These are phyloP conservation scores for Scotopteryx bipunctaria DNA, from an alignment of 2,888 invertebrate species.

Conservation along the genomic window DNA sequence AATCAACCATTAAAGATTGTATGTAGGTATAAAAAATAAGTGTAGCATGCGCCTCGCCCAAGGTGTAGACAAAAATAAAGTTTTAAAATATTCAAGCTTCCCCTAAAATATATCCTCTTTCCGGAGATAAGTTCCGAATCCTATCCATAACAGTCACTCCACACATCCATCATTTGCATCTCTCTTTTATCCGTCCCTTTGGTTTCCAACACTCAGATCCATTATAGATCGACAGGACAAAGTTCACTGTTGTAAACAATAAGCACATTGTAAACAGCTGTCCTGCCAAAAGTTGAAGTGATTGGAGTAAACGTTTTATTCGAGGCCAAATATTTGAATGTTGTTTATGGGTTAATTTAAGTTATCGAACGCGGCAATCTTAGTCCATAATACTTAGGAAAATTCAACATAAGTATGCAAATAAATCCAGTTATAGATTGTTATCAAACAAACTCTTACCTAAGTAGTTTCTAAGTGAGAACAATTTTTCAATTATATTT, in stretches of 20 bases:
- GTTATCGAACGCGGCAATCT: conserved; percentile 26
- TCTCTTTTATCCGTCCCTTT: too few species aligned
- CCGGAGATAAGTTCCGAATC: too few species aligned
- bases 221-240: too few species aligned
- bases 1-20: too few species aligned
- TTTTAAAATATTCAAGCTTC: too few species aligned
- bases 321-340: conserved; percentile 34
- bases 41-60: too few species aligned
- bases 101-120: too few species aligned
- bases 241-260: conserved; percentile 3
- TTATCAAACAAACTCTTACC: conserved; percentile 11
- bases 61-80: too few species aligned
- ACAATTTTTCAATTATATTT: not conserved
- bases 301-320: conserved; percentile 25
- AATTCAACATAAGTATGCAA: conserved; percentile 27
- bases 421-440: conserved; percentile 22
- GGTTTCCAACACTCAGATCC: too few species aligned
- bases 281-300: conserved; percentile 24
- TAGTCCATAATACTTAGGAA: conserved; percentile 20
- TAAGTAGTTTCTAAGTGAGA: conserved; percentile 11
- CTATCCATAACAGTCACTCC: too few species aligned
- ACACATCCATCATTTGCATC: too few species aligned
- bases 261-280: conserved; percentile 1
- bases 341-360: conserved; percentile 32
- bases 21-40: too few species aligned